A percentile compares a stretch with the other conserved stretches of the same genome.
phyloP scores from a whole-genome alignment of 2,797 vertebrate species.

The Rhynchonycteris naso region DNA sequence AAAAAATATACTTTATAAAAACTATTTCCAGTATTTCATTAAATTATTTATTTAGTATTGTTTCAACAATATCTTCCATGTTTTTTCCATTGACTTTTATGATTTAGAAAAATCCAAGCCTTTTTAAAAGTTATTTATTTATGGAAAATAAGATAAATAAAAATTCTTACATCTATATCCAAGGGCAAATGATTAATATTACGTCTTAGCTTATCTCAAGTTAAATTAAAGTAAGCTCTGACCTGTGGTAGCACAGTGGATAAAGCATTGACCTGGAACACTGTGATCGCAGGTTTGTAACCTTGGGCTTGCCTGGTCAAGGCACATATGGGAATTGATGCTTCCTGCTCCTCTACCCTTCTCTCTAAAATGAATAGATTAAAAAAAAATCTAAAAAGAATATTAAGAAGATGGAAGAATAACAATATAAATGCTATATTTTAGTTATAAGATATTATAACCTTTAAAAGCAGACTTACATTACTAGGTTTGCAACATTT shows the following conservation, averaged over 20 bases:
- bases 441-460: background rate
- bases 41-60: background rate
- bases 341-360: too few relatives aligned
- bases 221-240: background rate
- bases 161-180: background rate
- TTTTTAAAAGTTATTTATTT: background rate
- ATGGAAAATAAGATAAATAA: background rate
- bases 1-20: background rate
- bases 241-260: too few relatives aligned
- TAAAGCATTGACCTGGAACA: too few relatives aligned
- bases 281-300: too few relatives aligned
- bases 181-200: background rate
- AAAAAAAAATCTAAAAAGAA: too few relatives aligned
- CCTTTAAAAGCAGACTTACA: background rate
- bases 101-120: background rate
- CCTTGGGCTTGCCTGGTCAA: too few relatives aligned
- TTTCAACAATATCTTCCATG: background rate
- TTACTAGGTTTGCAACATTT: constrained; percentile 62
- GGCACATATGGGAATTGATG: too few relatives aligned
- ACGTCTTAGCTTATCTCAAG: background rate
- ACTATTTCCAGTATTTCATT: constrained; percentile 17
- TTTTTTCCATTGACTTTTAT: background rate
- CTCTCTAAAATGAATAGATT: too few relatives aligned
- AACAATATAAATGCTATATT: background rate
- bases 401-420: fast-evolving